These are phyloP conservation scores for Phocoena phocoena DNA, from an alignment of 2,113 vertebrate species.

Conservation along the genomic window DNA sequence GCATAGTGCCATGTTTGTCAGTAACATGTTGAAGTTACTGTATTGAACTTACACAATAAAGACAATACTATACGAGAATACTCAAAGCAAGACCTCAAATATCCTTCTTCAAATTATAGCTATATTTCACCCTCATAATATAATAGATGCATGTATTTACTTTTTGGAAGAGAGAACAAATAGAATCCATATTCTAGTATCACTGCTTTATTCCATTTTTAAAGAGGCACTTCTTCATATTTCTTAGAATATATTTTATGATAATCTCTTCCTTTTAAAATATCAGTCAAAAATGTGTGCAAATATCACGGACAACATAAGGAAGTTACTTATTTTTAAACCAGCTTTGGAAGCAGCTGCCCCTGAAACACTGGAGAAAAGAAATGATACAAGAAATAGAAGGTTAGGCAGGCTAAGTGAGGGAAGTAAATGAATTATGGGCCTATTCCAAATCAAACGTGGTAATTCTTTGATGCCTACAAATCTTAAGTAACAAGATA, in stretches of 20 bases:
- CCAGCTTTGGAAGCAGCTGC: slow-evolving; percentile 57
- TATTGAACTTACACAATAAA: slow-evolving; percentile 58
- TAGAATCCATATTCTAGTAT: not conserved
- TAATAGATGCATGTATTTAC: slow-evolving; percentile 35
- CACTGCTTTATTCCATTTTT: slow-evolving; percentile 44
- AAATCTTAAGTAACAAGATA: slow-evolving; percentile 49
- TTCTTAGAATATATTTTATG: slow-evolving; percentile 36
- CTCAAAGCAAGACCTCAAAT: slow-evolving; percentile 60
- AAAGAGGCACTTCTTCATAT: slow-evolving; percentile 70
- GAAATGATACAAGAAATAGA: not conserved
- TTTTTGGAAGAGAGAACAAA: slow-evolving; percentile 36
- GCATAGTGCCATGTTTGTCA: slow-evolving; percentile 30
- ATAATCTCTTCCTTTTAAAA: slow-evolving; percentile 47
- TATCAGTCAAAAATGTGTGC: slow-evolving; percentile 66
- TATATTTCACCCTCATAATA: slow-evolving; percentile 36
- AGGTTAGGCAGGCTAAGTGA: not conserved
- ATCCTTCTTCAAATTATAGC: slow-evolving; percentile 24
- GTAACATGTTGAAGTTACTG: slow-evolving; percentile 24
- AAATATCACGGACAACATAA: slow-evolving; percentile 62
- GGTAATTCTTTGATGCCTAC: not conserved
- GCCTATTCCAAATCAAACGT: slow-evolving; percentile 49
- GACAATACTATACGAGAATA: slow-evolving; percentile 43
- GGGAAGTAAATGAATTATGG: not conserved
- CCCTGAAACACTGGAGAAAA: slow-evolving; percentile 33
- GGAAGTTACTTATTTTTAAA: slow-evolving; percentile 68